phyloP scores from a whole-genome alignment of 2,888 invertebrate species.

The Metallyticus violacea region DNA sequence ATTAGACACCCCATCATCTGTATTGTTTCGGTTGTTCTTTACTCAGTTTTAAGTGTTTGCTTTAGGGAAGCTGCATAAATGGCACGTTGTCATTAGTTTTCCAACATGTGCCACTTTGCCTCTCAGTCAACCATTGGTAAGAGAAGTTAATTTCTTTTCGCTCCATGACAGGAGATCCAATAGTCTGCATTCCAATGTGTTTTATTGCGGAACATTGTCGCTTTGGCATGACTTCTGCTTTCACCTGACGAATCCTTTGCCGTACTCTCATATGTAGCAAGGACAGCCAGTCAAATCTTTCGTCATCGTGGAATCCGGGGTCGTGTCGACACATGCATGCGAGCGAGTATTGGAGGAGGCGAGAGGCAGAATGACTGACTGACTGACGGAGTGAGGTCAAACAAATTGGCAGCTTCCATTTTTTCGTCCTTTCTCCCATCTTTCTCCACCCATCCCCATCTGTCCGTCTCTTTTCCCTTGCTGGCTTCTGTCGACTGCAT shows the following conservation, averaged over 20 bases:
- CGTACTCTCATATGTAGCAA: not conserved
- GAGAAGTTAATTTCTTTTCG: too few relatives aligned
- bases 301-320: not conserved
- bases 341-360: not conserved
- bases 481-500: not conserved
- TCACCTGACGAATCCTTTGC: not conserved
- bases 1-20: too few relatives aligned
- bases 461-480: not conserved
- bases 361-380: not conserved
- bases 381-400: not conserved
- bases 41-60: too few relatives aligned
- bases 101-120: too few relatives aligned
- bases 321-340: not conserved
- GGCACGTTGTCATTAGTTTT: not conserved
- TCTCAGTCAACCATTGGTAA: not conserved
- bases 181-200: not conserved
- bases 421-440: not conserved
- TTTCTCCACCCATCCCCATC: not conserved
- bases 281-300: not conserved
- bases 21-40: too few relatives aligned
- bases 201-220: not conserved
- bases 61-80: not conserved
- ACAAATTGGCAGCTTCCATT: not conserved
- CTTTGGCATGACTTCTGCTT: not conserved
- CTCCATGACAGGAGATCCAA: not conserved